These are phyloP conservation scores for Pteropus alecto DNA, from an alignment of 2,113 vertebrate species.

Conservation along the genomic window DNA sequence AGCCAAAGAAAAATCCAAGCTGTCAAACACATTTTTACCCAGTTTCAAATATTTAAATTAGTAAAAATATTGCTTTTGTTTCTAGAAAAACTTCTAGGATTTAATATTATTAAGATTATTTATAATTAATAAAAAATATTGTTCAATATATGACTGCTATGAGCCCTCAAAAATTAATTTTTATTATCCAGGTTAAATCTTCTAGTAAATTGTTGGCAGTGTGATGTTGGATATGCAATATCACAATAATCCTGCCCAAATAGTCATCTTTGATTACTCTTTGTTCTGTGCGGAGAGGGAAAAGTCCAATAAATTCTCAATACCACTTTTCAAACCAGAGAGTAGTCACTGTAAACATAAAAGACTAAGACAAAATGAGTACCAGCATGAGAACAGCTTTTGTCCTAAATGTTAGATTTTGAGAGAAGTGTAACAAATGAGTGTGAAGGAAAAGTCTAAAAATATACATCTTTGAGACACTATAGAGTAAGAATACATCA, in stretches of 20 bases:
- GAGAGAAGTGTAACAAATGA: background rate
- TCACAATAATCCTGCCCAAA: slow-evolving; percentile 76
- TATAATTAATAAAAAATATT: slow-evolving; percentile 69
- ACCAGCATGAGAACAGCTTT: background rate
- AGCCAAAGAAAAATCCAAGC: slow-evolving; percentile 15
- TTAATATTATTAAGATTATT: background rate
- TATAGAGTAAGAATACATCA: background rate
- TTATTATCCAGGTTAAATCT: slow-evolving; percentile 75
- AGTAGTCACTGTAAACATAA: slow-evolving; percentile 64
- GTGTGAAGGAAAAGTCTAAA: background rate
- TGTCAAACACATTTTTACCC: background rate
- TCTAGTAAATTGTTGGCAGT: slow-evolving; percentile 61
- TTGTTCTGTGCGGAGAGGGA: slow-evolving; percentile 55
- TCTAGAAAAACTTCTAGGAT: background rate
- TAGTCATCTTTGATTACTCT: slow-evolving; percentile 75
- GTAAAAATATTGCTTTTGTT: slow-evolving; percentile 41
- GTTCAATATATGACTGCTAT: slow-evolving; percentile 48
- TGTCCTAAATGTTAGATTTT: slow-evolving; percentile 35
- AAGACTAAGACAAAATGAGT: slow-evolving; percentile 37
- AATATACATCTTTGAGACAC: background rate
- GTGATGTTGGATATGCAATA: slow-evolving; percentile 62
- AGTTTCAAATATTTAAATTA: slow-evolving; percentile 52
- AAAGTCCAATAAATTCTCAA: slow-evolving; percentile 70
- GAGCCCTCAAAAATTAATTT: slow-evolving; percentile 62
- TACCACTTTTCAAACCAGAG: slow-evolving; percentile 53